phyloP scores from a whole-genome alignment of 2,113 vertebrate species.

The Tympanuchus pallidicinctus region DNA sequence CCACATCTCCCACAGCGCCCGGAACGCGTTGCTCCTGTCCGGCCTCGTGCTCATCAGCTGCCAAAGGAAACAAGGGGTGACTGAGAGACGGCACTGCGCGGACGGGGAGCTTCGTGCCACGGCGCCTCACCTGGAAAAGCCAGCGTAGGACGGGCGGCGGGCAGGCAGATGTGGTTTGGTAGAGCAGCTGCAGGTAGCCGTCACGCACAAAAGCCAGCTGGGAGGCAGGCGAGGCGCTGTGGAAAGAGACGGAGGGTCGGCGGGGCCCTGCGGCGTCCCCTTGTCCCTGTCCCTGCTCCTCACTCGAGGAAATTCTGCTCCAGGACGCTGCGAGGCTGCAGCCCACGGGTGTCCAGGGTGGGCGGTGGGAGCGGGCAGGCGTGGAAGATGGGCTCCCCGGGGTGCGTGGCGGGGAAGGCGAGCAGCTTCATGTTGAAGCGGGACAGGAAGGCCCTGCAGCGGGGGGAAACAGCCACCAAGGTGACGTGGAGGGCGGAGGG shows the following conservation, averaged over 20 bases:
- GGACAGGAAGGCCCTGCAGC: neutral
- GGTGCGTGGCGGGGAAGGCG: neutral
- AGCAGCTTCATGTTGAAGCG: accelerated
- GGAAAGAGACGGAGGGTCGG: neutral
- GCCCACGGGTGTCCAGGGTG: neutral
- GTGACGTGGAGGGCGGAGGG: accelerated
- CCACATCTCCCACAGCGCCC: constrained; percentile 58
- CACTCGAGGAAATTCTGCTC: neutral
- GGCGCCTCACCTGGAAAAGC: neutral
- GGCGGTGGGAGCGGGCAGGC: accelerated
- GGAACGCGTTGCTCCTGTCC: neutral
- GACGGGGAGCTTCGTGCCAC: accelerated
- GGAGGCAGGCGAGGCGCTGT: neutral
- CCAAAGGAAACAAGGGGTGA: neutral
- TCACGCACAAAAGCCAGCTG: neutral
- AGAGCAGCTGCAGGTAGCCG: neutral
- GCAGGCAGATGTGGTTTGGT: neutral
- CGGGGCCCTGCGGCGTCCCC: neutral
- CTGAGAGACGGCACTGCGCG: accelerated
- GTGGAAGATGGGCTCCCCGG: neutral
- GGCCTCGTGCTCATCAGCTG: neutral
- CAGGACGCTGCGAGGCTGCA: neutral
- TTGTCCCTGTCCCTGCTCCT: accelerated
- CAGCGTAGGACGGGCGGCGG: neutral
- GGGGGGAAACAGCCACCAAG: neutral